phyloP scores from a whole-genome alignment of 2,113 vertebrate species.

The Lagopus muta region DNA sequence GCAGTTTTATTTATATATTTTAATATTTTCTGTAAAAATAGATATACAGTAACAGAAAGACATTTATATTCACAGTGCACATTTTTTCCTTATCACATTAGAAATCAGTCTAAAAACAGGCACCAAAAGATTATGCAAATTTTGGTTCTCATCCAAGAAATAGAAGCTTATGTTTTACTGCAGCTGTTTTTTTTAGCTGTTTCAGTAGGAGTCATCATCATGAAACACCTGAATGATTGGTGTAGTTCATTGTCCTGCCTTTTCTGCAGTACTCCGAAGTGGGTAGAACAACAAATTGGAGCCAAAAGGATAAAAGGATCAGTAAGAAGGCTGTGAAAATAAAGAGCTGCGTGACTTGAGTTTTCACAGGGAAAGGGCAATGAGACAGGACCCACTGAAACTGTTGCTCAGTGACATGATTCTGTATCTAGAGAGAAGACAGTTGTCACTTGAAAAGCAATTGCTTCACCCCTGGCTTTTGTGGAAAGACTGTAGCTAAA shows the following conservation, averaged over 20 bases:
- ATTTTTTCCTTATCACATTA: background rate
- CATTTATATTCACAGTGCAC: background rate
- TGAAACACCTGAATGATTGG: background rate
- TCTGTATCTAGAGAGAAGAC: background rate
- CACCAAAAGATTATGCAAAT: background rate
- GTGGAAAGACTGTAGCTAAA: background rate
- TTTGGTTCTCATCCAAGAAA: slow-evolving; percentile 1
- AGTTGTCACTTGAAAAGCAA: background rate
- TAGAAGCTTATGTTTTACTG: background rate
- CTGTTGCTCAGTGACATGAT: background rate
- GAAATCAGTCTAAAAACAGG: background rate
- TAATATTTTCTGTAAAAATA: background rate
- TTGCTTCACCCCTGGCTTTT: background rate
- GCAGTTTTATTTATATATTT: background rate
- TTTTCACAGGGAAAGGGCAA: background rate
- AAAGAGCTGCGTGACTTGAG: background rate
- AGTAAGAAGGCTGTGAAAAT: background rate
- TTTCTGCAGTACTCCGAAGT: background rate
- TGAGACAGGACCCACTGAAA: background rate
- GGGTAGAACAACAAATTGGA: background rate
- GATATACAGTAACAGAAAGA: background rate
- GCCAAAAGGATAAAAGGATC: background rate
- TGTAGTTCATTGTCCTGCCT: background rate
- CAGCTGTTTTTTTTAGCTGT: background rate
- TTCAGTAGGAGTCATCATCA: background rate